Conservation (phyloP, 30 jellyfish, hydroid and myxozoan species). For the Hydra vulgaris region DNA sequence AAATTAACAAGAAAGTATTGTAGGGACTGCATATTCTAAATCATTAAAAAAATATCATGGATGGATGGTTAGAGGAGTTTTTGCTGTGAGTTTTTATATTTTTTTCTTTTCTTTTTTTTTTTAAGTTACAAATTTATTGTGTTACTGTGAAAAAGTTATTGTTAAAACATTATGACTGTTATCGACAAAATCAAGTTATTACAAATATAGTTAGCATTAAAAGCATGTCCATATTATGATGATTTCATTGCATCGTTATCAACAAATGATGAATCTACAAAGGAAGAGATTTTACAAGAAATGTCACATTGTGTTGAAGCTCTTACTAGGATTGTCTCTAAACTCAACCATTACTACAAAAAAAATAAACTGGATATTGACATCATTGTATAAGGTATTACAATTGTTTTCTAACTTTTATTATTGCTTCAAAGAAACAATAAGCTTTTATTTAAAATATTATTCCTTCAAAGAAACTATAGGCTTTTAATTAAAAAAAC, state of each 20-base stretch:
- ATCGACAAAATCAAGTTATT: no score
- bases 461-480: no score
- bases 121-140: no score
- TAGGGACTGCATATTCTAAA: constrained; percentile 76
- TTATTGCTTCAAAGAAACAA: no score
- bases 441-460: no score
- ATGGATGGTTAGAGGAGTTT: constrained; percentile 92
- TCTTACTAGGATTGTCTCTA: constrained; percentile 48
- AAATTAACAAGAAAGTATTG: no score
- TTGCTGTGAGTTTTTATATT: constrained; percentile 35
- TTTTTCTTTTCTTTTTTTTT: neutral
- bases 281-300: constrained; percentile 51
- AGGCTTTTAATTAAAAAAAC: no score
- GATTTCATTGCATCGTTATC: constrained; percentile 53
- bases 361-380: constrained; percentile 59
- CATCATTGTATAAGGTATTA: constrained; percentile 43
- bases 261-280: constrained; percentile 20
- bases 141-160: no score
- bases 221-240: constrained; percentile 67
- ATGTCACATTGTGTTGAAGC: constrained; percentile 59
- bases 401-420: no score
- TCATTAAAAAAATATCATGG: constrained; percentile 74
- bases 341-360: constrained; percentile 53
- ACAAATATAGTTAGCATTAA: constrained; percentile 92
- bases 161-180: no score